Base-by-base conservation (phyloP, 2,113 vertebrate species). In the Mirza zaza region DNA sequence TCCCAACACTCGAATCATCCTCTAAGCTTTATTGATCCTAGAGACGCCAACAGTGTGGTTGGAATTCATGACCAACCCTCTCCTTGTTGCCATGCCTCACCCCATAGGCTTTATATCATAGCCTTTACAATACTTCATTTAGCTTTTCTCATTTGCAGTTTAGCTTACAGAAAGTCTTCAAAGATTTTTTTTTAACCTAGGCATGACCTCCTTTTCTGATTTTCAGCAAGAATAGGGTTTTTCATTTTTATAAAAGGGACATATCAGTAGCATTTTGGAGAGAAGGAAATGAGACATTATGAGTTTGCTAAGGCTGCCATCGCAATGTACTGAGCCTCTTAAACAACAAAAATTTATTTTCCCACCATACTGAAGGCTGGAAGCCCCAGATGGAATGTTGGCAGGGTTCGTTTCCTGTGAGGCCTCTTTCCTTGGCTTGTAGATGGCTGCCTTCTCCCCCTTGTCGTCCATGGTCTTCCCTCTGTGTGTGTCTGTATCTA, bases 211-310 rank as follows among this genome's bases (percentile, higher is more conserved):
- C 4, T 87, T 36, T 73, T n/a, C 76, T 87, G 23, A 15, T 42
- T 94, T 52, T 63, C 76, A 87, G 25, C 34, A 68, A 87, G 77
- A 87, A 83, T 21, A 52, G 29, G 9, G 76, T 42, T 55, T 79
- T 90, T 52, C 23, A 36, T 85, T 68, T 86, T 68, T 86, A 9
- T 25, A 15, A 57, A 48, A 84, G 18, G 27, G 36, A 65, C 6
- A 87, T 87, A 70, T 80, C 92, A 76, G 45, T 87, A 45, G 42
- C 29, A 91, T 86, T 88, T 84, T 67, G 50, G 45, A 82, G 68
- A 50, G 14, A 45, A 18, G 32, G 15, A 68, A 88, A 88, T 92
- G 70, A 63, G 23, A 73, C 65, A 52, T 21, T 8, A 36, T 89
- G 79, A 7, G 8, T 68, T 92, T 42, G 0, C 52, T 63, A 80